A percentile compares a stretch with the other conserved stretches of the same genome.
Conservation (phyloP, 2,113 vertebrate species). For the Euleptes europaea region DNA sequence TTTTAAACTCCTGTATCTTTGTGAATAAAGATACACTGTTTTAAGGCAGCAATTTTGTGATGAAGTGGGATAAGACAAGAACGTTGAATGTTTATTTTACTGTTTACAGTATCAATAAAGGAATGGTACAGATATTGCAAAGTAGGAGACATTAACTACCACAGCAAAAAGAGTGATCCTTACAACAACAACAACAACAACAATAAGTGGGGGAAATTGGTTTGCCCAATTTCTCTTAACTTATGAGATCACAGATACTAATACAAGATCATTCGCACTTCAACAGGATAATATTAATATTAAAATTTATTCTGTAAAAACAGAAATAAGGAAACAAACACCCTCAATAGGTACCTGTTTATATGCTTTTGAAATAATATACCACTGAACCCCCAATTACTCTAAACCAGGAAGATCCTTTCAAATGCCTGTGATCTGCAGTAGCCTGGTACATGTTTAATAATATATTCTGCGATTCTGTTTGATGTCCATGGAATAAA, state of each 20-base stretch:
- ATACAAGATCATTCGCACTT: neutral
- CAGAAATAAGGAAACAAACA: neutral
- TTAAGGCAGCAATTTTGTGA: no score
- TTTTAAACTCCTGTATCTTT: no score
- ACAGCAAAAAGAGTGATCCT: no score
- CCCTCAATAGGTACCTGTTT: rapidly evolving
- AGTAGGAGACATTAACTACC: neutral
- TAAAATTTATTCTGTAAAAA: neutral
- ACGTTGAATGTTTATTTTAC: no score
- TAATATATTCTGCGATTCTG: neutral
- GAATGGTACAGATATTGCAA: neutral
- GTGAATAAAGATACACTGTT: no score
- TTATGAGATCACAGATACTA: neutral
- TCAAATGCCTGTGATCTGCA: neutral
- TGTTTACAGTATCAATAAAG: neutral
- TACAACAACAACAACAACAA: neutral
- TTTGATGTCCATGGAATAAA: neutral
- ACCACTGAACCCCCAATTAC: neutral
- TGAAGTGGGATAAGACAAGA: no score
- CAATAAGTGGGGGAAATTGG: constrained; percentile 21
- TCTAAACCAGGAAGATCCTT: neutral
- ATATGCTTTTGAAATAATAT: neutral
- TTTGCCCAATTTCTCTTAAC: neutral
- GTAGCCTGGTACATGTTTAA: neutral
- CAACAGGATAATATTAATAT: neutral